A percentile compares a stretch with the other conserved stretches of the same genome.
These are phyloP conservation scores for Heliothis virescens DNA, from an alignment of 1,140 invertebrate genomes.

Conservation along the genomic window DNA sequence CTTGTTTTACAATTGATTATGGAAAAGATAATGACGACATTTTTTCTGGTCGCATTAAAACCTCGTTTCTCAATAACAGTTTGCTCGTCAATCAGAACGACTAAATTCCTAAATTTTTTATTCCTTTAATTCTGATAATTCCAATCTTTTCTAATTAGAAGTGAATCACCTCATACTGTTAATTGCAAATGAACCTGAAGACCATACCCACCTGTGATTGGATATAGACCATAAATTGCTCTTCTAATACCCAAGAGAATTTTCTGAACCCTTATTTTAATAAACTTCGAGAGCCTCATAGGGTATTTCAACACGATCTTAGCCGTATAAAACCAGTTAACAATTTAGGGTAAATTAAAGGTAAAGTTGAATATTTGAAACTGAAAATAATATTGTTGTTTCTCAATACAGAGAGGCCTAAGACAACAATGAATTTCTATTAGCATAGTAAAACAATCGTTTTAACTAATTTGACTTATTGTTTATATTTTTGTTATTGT, in stretches of 20 bases:
- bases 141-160: too few relatives aligned
- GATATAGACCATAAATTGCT: neutral
- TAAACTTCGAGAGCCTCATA: neutral
- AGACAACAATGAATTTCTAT: conserved; percentile 7
- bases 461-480: conserved; percentile 10
- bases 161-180: too few relatives aligned
- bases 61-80: too few relatives aligned
- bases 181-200: neutral
- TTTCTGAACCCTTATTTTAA: conserved; percentile 21
- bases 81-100: too few relatives aligned
- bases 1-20: too few relatives aligned
- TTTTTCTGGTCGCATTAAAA: too few relatives aligned
- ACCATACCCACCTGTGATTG: neutral
- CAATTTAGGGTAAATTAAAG: neutral
- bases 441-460: conserved; percentile 6
- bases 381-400: conserved; percentile 31
- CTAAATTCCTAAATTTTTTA: too few relatives aligned
- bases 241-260: neutral
- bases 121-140: too few relatives aligned
- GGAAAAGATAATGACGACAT: too few relatives aligned
- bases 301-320: conserved; percentile 28
- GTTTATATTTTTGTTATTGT: conserved; percentile 40
- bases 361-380: conserved; percentile 8
- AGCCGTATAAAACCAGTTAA: neutral
- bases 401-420: conserved; percentile 1